phyloP scores from a whole-genome alignment of 1,140 invertebrate species.

The Drosophila busckii region DNA sequence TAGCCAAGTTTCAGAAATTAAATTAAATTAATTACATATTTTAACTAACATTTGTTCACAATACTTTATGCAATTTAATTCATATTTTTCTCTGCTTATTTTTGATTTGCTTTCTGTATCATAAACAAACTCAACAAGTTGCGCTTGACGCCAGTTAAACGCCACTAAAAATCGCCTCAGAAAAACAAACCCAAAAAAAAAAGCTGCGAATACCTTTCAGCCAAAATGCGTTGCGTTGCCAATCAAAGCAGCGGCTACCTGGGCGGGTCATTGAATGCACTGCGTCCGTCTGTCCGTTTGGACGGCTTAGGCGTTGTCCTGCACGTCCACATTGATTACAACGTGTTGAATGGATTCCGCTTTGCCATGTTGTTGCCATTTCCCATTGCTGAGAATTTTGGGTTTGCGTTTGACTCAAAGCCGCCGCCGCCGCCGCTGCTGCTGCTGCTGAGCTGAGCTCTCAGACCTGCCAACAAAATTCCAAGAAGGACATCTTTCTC shows the following conservation, averaged over 20 bases:
- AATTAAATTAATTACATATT: too few relatives aligned
- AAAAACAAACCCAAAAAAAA: conserved; percentile 20
- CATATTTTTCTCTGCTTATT: too few relatives aligned
- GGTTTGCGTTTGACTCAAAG: conserved; percentile 42
- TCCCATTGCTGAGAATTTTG: conserved; percentile 11
- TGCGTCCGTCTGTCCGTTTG: background rate
- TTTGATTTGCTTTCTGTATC: too few relatives aligned
- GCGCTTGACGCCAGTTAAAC: conserved; percentile 60
- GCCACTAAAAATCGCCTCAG: conserved; percentile 49
- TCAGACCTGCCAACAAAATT: conserved; percentile 46
- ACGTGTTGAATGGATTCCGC: conserved; percentile 73
- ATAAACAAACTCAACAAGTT: conserved; percentile 37
- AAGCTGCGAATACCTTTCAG: conserved; percentile 37
- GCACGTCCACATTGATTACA: conserved; percentile 61
- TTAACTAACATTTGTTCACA: too few relatives aligned
- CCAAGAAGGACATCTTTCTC: conserved; percentile 61
- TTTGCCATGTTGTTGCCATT: conserved; percentile 26
- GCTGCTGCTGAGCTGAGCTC: background rate
- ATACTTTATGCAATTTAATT: too few relatives aligned
- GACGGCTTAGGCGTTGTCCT: conserved; percentile 3
- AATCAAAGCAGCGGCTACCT: too few relatives aligned
- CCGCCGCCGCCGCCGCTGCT: conserved; percentile 25
- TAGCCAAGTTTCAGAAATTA: too few relatives aligned
- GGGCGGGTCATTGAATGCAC: conserved; percentile 40
- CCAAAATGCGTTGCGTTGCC: too few relatives aligned